These are phyloP conservation scores for Periparus ater DNA, from an alignment of 2,797 vertebrate genomes.

Conservation along the genomic window DNA sequence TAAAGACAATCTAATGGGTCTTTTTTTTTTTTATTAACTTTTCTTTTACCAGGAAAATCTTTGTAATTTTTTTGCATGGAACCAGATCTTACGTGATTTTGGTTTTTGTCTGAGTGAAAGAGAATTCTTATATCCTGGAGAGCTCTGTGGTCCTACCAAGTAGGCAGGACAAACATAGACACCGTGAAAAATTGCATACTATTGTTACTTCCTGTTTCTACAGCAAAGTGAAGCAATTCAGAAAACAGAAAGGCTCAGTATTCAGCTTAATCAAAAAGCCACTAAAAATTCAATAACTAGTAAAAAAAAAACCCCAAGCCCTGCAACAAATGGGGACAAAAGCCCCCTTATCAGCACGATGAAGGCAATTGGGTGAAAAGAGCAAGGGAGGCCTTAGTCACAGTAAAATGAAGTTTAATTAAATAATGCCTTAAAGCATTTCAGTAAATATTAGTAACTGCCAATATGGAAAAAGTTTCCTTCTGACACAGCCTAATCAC, in stretches of 20 bases:
- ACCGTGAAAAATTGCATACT: not conserved
- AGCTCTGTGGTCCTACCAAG: not conserved
- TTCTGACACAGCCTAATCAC: not conserved
- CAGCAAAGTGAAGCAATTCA: not conserved
- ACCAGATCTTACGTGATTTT: not conserved
- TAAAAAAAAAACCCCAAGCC: fast-evolving
- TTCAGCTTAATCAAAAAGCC: not conserved
- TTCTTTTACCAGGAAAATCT: not conserved
- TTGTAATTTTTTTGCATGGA: not conserved
- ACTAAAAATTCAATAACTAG: not conserved
- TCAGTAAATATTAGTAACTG: not conserved
- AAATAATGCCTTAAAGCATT: not conserved
- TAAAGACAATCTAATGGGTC: not conserved
- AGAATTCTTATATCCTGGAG: not conserved
- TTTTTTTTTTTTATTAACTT: not conserved
- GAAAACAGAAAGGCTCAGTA: not conserved
- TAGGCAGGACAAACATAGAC: not conserved
- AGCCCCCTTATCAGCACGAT: not conserved
- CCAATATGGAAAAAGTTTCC: not conserved
- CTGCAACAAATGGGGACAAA: not conserved
- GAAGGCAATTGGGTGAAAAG: not conserved
- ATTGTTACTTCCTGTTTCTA: not conserved
- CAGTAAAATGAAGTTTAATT: not conserved
- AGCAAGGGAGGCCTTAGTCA: not conserved
- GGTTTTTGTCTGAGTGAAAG: not conserved